A percentile compares a stretch with the other conserved stretches of the same genome.
Conservation (phyloP, 2,888 invertebrate genomes). For the Dolomedes plantarius region DNA sequence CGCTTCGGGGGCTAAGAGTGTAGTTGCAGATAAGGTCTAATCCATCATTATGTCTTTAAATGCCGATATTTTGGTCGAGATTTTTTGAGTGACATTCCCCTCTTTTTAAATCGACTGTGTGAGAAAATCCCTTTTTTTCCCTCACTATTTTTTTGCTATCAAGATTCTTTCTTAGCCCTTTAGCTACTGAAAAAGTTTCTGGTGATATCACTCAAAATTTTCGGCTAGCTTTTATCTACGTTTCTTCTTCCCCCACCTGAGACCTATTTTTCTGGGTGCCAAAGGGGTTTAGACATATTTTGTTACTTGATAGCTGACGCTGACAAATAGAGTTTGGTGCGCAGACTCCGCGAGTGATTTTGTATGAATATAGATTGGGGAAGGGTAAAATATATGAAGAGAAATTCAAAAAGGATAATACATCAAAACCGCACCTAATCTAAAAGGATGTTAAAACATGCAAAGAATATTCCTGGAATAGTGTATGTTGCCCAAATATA, state of each 20-base stretch:
- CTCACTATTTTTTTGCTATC: neutral
- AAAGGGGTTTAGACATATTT: conserved; percentile 39
- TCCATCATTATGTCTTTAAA: conserved; percentile 69
- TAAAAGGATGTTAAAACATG: too few species aligned
- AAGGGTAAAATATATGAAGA: too few species aligned
- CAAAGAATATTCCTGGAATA: too few species aligned
- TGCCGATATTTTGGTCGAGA: conserved; percentile 62
- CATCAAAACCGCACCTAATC: too few species aligned
- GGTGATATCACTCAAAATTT: conserved; percentile 61
- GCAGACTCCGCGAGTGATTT: too few species aligned
- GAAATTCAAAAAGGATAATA: too few species aligned
- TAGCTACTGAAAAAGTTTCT: conserved; percentile 58
- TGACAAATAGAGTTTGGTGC: conserved; percentile 48
- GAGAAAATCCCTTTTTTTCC: too few species aligned
- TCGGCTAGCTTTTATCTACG: conserved; percentile 30
- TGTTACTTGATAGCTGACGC: conserved; percentile 26
- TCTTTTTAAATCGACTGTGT: conserved; percentile 12
- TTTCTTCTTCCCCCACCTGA: neutral
- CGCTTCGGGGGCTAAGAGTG: conserved; percentile 21
- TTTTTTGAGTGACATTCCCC: conserved; percentile 62
- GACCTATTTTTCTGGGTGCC: conserved; percentile 37
- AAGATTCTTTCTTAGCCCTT: conserved; percentile 17
- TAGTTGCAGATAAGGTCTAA: conserved; percentile 53
- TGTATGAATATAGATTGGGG: too few species aligned
- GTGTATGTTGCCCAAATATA: too few species aligned